phyloP scores from a whole-genome alignment of 2,113 vertebrate species.

The Oreochromis aureus region DNA sequence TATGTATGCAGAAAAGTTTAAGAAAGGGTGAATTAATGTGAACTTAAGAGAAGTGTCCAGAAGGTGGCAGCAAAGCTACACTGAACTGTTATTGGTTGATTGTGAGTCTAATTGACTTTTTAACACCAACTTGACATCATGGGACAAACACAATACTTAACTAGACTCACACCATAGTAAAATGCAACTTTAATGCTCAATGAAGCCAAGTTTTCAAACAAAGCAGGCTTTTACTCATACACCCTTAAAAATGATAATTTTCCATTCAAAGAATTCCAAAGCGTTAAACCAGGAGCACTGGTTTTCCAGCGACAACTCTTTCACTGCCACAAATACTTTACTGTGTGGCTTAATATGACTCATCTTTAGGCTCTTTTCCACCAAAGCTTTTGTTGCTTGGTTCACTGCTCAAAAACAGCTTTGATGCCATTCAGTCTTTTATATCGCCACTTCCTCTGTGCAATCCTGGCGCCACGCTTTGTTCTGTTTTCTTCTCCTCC shows the following conservation, averaged over 20 bases:
- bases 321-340: constrained; percentile 7
- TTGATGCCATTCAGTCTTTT: constrained; percentile 77
- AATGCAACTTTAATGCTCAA: background rate
- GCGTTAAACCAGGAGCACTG: background rate
- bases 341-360: constrained; percentile 50
- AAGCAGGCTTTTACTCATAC: background rate
- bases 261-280: constrained; percentile 1
- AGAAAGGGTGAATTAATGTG: background rate
- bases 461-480: constrained; percentile 59
- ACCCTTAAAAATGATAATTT: background rate
- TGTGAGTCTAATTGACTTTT: background rate
- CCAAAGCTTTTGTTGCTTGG: constrained; percentile 57
- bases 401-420: constrained; percentile 58
- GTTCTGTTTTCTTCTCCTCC: constrained; percentile 56
- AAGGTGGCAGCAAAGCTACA: constrained; percentile 39
- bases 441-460: constrained; percentile 69
- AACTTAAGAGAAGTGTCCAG: background rate
- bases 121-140: background rate
- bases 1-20: background rate
- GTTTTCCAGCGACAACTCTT: background rate
- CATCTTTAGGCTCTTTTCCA: constrained; percentile 56
- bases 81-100: rapidly evolving
- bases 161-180: background rate
- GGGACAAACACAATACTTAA: background rate
- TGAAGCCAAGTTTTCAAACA: constrained; percentile 1